A percentile compares a stretch with the other conserved stretches of the same genome.
Evolutionary conservation across 1,140 invertebrate species (phyloP).

Genomic region (Penaeus japonicus): DNA sequence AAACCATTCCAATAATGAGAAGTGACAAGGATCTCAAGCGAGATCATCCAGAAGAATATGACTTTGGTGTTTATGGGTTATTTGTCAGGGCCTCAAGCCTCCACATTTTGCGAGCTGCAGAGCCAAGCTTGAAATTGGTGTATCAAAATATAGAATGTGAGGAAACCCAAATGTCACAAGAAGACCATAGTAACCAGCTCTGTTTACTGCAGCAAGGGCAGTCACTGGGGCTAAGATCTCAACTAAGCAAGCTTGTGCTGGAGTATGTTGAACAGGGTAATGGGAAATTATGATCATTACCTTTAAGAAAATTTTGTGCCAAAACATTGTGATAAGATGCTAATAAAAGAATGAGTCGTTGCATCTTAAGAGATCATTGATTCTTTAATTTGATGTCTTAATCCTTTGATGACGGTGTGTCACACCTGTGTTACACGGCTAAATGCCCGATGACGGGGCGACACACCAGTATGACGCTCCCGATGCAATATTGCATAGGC

Average conservation of each 20-base stretch:
- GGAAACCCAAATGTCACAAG: not conserved
- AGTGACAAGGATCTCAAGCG: slow-evolving; percentile 35
- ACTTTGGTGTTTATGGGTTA: slow-evolving; percentile 34
- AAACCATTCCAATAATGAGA: slow-evolving; percentile 24
- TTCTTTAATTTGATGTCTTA: too few species aligned
- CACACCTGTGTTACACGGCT: too few species aligned
- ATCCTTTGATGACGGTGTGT: too few species aligned
- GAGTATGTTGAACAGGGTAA: slow-evolving; percentile 24
- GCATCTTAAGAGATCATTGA: too few species aligned
- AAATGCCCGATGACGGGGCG: too few species aligned
- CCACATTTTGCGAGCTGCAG: slow-evolving; percentile 35
- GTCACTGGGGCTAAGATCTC: slow-evolving; percentile 23
- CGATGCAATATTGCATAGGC: too few species aligned
- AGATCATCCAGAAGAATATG: slow-evolving; percentile 29
- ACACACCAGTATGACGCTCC: too few species aligned
- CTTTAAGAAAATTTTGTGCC: too few species aligned
- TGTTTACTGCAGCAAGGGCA: slow-evolving; percentile 30
- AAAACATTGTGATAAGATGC: too few species aligned
- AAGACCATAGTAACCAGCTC: not conserved
- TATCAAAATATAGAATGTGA: slow-evolving; percentile 18
- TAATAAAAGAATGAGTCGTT: too few species aligned
- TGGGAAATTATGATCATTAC: not conserved
- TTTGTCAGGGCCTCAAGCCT: slow-evolving; percentile 31
- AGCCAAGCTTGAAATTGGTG: slow-evolving; percentile 29
- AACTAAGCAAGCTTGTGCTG: slow-evolving; percentile 37